Conservation (phyloP, 2,113 vertebrate species). For the Hystrix brachyura region DNA sequence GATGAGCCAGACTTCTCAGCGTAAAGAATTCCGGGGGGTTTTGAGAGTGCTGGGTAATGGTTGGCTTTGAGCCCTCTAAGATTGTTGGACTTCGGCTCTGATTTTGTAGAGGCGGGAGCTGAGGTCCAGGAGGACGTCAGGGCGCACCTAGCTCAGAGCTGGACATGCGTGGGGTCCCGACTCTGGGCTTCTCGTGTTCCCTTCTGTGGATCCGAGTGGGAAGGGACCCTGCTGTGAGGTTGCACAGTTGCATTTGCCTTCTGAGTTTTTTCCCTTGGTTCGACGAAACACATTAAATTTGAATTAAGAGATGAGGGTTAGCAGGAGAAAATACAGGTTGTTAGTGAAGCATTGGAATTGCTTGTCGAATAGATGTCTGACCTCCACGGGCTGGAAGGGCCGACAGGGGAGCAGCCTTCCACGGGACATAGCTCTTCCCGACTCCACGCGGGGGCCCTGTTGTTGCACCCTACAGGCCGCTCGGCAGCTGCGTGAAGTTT, state of each 20-base stretch:
- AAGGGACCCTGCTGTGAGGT: neutral
- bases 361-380: neutral
- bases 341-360: neutral
- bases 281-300: neutral
- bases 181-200: neutral
- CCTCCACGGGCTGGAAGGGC: neutral
- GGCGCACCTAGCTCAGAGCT: fast-evolving
- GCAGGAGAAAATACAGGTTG: neutral
- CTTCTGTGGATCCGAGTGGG: neutral
- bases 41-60: neutral
- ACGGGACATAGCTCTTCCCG: neutral
- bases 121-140: neutral
- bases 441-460: neutral
- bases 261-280: neutral
- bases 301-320: neutral
- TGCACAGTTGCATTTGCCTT: neutral
- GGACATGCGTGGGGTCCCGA: fast-evolving
- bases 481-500: neutral
- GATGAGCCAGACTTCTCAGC: neutral
- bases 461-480: neutral
- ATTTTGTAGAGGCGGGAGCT: neutral
- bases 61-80: neutral
- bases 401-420: neutral
- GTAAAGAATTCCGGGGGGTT: neutral
- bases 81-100: neutral